Evolutionary conservation across 2,797 vertebrate species (phyloP).

Genomic region (Labroides dimidiatus): DNA sequence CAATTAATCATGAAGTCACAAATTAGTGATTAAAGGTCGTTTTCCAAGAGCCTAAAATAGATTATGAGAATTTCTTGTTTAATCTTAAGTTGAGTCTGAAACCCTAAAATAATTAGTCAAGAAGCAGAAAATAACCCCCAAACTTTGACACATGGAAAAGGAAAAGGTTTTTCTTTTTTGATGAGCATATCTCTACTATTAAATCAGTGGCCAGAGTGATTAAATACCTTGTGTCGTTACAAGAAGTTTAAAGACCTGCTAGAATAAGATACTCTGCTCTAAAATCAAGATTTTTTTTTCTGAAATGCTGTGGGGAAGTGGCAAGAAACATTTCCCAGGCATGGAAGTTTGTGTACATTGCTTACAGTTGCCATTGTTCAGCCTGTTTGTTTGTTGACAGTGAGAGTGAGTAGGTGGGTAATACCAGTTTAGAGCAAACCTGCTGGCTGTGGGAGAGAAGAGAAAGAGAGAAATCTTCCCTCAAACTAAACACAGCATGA

Average conservation of each 20-base stretch:
- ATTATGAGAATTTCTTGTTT: background rate
- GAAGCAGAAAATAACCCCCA: background rate
- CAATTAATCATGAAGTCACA: background rate
- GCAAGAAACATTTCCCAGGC: background rate
- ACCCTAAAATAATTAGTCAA: background rate
- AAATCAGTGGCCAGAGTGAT: background rate
- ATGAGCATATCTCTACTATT: background rate
- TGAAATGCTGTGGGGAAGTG: background rate
- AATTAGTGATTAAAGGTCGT: background rate
- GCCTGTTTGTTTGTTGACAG: slow-evolving; percentile 53
- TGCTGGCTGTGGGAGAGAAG: background rate
- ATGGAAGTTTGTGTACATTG: slow-evolving; percentile 27
- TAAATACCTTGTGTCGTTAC: background rate
- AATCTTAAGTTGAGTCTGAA: background rate
- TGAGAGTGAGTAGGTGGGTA: slow-evolving; percentile 10
- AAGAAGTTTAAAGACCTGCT: background rate
- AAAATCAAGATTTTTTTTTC: background rate
- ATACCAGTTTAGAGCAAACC: slow-evolving; percentile 16
- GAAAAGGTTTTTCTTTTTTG: no score
- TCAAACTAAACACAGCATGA: slow-evolving; percentile 11
- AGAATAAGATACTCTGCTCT: background rate
- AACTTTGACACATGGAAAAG: no score
- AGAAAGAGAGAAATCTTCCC: slow-evolving; percentile 12
- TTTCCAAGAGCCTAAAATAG: background rate
- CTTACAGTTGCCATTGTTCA: slow-evolving; percentile 43